Percentiles rank a stretch among this genome's conserved stretches.
phyloP scores from a whole-genome alignment of 2,797 vertebrate genomes.

The Buphagus erythrorhynchus region DNA sequence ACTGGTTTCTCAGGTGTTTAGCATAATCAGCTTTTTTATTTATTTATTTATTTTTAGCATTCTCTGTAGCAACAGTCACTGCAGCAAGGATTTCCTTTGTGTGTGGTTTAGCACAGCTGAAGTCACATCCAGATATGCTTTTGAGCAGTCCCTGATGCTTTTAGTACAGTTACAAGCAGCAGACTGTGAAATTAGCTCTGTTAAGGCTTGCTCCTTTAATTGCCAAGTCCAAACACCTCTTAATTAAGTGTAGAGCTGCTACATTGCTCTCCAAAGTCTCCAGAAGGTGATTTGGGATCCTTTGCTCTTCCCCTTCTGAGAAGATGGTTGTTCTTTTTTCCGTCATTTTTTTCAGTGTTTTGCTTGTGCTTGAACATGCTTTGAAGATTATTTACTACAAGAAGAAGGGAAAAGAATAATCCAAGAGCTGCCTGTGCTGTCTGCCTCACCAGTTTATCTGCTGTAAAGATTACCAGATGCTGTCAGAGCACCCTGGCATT shows the following conservation, averaged over 20 bases:
- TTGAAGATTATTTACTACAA: constrained; percentile 10
- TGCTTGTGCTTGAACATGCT: neutral
- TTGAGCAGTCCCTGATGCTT: neutral
- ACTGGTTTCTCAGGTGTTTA: neutral
- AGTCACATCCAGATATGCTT: neutral
- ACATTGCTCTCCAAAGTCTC: neutral
- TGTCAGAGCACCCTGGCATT: neutral
- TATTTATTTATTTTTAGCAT: neutral
- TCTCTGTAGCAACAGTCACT: neutral
- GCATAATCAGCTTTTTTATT: neutral
- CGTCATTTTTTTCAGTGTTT: neutral
- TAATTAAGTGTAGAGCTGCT: neutral
- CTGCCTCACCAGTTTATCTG: neutral
- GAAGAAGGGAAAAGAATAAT: neutral
- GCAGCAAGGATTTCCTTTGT: neutral
- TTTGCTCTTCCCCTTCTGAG: neutral
- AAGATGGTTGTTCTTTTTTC: neutral
- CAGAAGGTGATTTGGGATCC: neutral
- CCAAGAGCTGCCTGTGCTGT: neutral
- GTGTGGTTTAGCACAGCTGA: neutral
- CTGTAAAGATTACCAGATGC: constrained; percentile 22
- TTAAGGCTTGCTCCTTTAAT: neutral
- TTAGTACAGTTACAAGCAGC: neutral
- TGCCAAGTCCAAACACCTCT: neutral
- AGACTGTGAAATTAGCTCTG: neutral